Evolutionary conservation across 1,140 invertebrate genomes (phyloP).

Genomic region (Bactericera cockerelli): DNA sequence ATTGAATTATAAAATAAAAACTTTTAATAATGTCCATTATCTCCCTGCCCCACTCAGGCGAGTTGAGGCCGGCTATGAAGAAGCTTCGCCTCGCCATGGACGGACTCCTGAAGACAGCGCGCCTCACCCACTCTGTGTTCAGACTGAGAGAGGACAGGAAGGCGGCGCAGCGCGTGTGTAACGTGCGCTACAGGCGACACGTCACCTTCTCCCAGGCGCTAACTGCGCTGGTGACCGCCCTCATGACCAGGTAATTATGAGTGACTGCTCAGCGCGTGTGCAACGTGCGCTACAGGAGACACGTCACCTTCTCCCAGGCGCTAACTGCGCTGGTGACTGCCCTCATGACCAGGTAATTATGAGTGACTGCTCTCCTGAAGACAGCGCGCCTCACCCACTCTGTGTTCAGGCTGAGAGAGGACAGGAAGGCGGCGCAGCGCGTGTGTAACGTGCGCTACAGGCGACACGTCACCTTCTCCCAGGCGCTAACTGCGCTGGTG

Average conservation of each 20-base stretch:
- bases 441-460: too few species aligned
- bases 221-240: slow-evolving; percentile 28
- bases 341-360: too few species aligned
- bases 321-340: too few species aligned
- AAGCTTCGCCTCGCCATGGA: slow-evolving; percentile 69
- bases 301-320: too few species aligned
- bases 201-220: slow-evolving; percentile 87
- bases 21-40: too few species aligned
- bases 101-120: slow-evolving; percentile 59
- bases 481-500: too few species aligned
- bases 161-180: slow-evolving; percentile 42
- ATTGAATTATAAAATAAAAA: too few species aligned
- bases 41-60: too few species aligned
- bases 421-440: slow-evolving; percentile 45
- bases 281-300: too few species aligned
- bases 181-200: slow-evolving; percentile 57
- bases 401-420: slow-evolving; percentile 67
- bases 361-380: slow-evolving; percentile 58
- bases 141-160: slow-evolving; percentile 58
- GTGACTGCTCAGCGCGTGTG: too few species aligned
- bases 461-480: too few species aligned
- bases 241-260: not conserved
- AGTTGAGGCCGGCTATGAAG: slow-evolving; percentile 60
- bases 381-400: slow-evolving; percentile 73
- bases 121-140: slow-evolving; percentile 75